Evolutionary conservation across 2,113 vertebrate genomes (phyloP), one percentile per base, ranked within the genome.

Genomic region (Aramus guarauna): DNA sequence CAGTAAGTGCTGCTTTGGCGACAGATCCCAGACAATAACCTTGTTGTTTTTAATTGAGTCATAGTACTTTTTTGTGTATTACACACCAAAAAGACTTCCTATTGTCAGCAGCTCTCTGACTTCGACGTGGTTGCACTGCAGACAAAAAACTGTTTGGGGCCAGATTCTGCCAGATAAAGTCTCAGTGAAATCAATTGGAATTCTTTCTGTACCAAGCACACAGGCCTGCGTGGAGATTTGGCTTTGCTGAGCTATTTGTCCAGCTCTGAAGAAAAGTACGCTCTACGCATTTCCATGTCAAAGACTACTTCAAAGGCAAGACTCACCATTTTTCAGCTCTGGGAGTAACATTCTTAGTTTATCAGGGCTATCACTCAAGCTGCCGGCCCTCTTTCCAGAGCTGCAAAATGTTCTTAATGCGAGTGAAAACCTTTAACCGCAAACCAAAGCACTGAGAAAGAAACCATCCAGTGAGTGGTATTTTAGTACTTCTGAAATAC

Each of bases 271-370:
- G 55, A 29, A n/a, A 94, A 94, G 77, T 47, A 81, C 41, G 24
- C 67, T 88, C 74, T 21, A 68, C 0, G 0, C 32, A 37, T 91
- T 80, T 85, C 73, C 85, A 94, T 62, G 86, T 89, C 91, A 95
- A 90, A 96, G 63, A 53, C 58, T 66, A 91, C 96, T 96, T 95
- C 95, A 97, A 97, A 97, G 82, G 96, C 88, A 78, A 85, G 56
- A 66, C 60, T 81, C 48, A 45, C 53, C 62, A 85, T 88, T 95
- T 88, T 93, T 91, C 63, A 79, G 85, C 74, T 88, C 92, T 67
- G 91, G 63, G 55, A 95, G 79, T 91, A 82, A 91, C 86, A 95
- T 94, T 96, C 95, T 92, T 94, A 47, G 84, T 85, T 97, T 97
- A 95, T 94, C 96, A 91, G 85, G 81, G 93, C 74, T 92, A 92